These are phyloP conservation scores for Atopsyche davidsoni DNA, from an alignment of 1,140 invertebrate genomes.

Conservation along the genomic window DNA sequence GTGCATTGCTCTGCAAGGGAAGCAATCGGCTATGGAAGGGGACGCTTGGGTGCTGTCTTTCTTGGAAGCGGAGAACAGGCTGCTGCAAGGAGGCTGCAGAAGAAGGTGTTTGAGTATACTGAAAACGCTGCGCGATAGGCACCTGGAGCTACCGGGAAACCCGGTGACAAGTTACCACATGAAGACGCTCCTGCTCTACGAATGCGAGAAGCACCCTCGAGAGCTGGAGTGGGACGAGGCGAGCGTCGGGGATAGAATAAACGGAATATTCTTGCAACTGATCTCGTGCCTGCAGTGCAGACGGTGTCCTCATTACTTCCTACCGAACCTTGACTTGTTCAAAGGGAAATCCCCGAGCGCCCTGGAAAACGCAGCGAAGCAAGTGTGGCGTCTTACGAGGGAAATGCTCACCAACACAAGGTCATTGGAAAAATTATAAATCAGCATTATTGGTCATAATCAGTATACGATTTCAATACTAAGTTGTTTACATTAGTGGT, in stretches of 20 bases:
- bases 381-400: conserved; percentile 89
- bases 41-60: conserved; percentile 96
- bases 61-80: conserved; percentile 85
- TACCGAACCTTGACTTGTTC: conserved; percentile 87
- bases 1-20: conserved; percentile 77
- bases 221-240: conserved; percentile 95
- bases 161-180: conserved; percentile 92
- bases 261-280: conserved; percentile 92
- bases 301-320: conserved; percentile 92
- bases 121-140: conserved; percentile 89
- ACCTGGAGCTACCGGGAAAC: conserved; percentile 88
- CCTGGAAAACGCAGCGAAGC: conserved; percentile 92
- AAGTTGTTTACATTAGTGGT: no score
- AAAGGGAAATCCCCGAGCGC: conserved; percentile 90
- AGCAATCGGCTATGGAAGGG: conserved; percentile 94
- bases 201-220: conserved; percentile 96
- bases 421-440: conserved; percentile 89
- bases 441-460: no score
- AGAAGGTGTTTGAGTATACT: conserved; percentile 85
- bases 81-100: conserved; percentile 84
- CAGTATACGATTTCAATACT: no score
- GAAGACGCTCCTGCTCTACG: conserved; percentile 91
- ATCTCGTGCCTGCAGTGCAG: conserved; percentile 96
- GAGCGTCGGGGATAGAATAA: conserved; percentile 89
- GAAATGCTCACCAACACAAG: conserved; percentile 91